These are phyloP conservation scores for Petaurus breviceps DNA, from an alignment of 2,113 vertebrate species.

Conservation along the genomic window DNA sequence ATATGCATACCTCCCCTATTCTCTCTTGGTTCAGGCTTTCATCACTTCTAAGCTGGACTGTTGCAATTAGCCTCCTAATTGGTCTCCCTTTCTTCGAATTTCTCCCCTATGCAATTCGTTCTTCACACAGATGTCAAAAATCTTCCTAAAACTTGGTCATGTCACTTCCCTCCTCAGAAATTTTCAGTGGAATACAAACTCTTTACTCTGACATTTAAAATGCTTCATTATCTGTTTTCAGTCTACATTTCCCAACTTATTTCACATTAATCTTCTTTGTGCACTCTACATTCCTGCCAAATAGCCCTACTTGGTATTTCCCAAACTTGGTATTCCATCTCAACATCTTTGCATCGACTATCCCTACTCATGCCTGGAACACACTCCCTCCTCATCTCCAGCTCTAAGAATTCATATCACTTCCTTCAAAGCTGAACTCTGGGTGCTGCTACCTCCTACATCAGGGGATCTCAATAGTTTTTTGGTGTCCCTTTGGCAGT, in stretches of 20 bases:
- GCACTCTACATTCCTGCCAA: neutral
- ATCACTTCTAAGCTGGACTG: neutral
- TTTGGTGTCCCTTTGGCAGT: neutral
- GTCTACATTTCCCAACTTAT: neutral
- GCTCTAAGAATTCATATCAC: neutral
- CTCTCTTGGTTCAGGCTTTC: neutral
- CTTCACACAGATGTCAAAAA: neutral
- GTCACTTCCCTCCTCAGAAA: neutral
- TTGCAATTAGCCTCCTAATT: neutral
- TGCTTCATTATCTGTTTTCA: neutral
- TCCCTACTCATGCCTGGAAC: neutral
- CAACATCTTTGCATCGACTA: neutral
- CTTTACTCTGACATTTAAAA: neutral
- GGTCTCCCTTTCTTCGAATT: neutral
- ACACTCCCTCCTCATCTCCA: neutral
- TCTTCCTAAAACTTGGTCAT: neutral
- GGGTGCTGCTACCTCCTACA: neutral
- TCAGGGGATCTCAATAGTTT: neutral
- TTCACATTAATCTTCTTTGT: neutral
- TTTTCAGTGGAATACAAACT: neutral
- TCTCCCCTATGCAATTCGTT: neutral
- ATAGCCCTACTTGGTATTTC: neutral
- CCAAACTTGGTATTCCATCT: neutral
- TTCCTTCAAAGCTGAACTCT: neutral
- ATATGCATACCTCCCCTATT: neutral